phyloP scores from a whole-genome alignment of 1,140 invertebrate genomes.

The Ganaspis sp. region DNA sequence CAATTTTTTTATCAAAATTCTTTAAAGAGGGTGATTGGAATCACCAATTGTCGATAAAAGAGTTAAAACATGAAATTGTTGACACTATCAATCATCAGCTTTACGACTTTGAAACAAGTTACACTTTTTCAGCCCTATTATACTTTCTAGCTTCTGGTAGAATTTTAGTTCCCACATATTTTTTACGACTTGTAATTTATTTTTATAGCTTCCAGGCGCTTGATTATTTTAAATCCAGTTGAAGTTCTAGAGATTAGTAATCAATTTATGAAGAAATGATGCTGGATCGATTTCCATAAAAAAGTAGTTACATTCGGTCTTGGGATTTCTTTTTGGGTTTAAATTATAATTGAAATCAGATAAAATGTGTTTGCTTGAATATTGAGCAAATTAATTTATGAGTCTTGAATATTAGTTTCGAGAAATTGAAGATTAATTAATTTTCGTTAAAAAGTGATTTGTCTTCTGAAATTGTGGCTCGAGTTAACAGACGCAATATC shows the following conservation, averaged over 20 bases:
- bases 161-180: neutral
- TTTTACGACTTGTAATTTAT: conserved; percentile 8
- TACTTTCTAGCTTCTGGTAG: neutral
- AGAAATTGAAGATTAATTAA: no score
- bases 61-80: no score
- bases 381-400: neutral
- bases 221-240: neutral
- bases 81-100: no score
- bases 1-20: no score
- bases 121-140: no score
- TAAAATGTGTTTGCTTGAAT: neutral
- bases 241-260: neutral
- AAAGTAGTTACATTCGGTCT: neutral
- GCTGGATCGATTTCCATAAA: neutral
- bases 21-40: no score
- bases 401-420: no score
- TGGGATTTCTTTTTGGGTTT: neutral
- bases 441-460: no score
- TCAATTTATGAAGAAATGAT: neutral
- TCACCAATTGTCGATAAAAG: no score
- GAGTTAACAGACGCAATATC: no score
- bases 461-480: no score
- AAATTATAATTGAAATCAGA: neutral
- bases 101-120: no score
- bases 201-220: neutral